Evolutionary conservation across 1,140 invertebrate species (phyloP), one percentile per base, ranked within the genome.

Genomic region (Olivierus martensii): DNA sequence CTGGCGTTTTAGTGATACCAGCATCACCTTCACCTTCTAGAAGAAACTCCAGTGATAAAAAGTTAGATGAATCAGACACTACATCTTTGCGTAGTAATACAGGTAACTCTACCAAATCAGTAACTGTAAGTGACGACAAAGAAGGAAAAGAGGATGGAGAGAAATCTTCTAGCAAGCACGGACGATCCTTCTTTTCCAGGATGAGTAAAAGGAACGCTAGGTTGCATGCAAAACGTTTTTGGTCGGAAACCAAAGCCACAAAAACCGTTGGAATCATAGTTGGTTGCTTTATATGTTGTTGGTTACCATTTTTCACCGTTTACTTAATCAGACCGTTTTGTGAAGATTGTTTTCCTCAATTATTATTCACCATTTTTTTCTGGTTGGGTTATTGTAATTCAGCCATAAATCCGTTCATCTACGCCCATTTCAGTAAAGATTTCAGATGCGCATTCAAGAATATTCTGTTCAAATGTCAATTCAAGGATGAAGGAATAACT

Each of bases 381-480:
- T 96, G 92, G 92, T 75, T 96, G 28, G 93, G 93, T 2, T 97
- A 96, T 68, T 89, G 87, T 66, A 96, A 97, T 69, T 91, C 85
- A 12, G 89, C 89, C 21, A 36, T 93, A 56, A 95, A 95, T 67
- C 91, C 90, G 0, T 78, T 68, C 63, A 87, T 89, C 58, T 94
- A 93, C 66, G 87, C 87, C 9, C 75, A 90, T 45, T 92, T 92
- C 69, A 89, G 85, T 60, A 84, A 86, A 67, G 87, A 91, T 68
- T 95, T 93, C 68, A 78, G 87, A 57, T 83, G 82, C 63, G 89
- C 88, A 14, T 93, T 93, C 75, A 87, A 88, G 68, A 79, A 80
- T 60, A 90, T 93, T 61, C 82, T 92, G 62, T 92, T 86, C 69
- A 76, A 79, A 57, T 87, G 82, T 49, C 46, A 45, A 47, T 56